Base-by-base conservation (phyloP, 2,113 vertebrate genomes). In the Muntiacus muntjak region DNA sequence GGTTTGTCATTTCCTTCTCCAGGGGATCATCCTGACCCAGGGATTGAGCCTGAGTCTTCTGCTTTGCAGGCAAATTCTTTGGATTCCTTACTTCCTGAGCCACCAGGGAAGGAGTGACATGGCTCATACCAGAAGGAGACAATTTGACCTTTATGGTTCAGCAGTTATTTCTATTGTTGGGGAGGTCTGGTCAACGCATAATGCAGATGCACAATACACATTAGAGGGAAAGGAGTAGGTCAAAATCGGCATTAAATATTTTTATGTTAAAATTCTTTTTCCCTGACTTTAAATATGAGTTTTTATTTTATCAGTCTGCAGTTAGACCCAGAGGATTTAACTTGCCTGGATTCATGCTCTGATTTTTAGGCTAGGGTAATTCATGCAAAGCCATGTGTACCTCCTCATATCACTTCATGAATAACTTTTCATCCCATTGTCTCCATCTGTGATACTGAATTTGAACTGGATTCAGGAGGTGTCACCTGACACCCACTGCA, bases 401-500 rank as follows among this genome's bases (percentile, higher is more conserved):
- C 4, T 36, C 6, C 19, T 40, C 47, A 30, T 2, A 33, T 83
- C 7, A 7, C 43, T 54, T 64, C 23, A 54, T 45, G 16, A 62
- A 26, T 3, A 36, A 30, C 28, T 47, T 26, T 45, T 36, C 16
- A 7, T 60, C 21, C 9, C 7, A 0, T 54, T 30, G 54, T 78
- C 30, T 2, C 16, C 55, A 36, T 62, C 52, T 83, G 45, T 30
- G 52, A 21, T 89, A 26, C 16, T 76, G 47, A 78, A 28, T 36
- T 50, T 82, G 5, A 94, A 58, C 13, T 60, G 36, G 1, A 16
- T 45, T 92, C 6, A 50, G 19, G 5, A 16, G 10, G 13, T 26
- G 0, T 74, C 47, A 10, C 50, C n/a, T 55, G 47, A 13, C 19
- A 28, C 1, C 9, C 16, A 30, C 8, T 0, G 0, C 6, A 12